Evolutionary conservation across 2,113 vertebrate species (phyloP).

Genomic region (Mirza zaza): DNA sequence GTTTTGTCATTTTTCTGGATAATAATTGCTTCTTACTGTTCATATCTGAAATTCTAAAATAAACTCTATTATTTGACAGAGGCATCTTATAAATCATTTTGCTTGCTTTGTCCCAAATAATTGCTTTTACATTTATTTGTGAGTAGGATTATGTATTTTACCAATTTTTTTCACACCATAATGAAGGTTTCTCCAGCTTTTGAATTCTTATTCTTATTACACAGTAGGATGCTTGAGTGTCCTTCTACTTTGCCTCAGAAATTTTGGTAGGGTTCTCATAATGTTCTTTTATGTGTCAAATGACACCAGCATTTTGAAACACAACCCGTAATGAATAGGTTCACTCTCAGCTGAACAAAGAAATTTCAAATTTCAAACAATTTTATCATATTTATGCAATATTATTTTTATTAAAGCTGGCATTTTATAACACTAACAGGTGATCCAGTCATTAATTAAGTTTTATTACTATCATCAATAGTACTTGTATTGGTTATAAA

Average conservation of each 20-base stretch:
- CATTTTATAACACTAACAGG: background rate
- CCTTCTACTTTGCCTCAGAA: slow-evolving; percentile 36
- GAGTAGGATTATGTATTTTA: background rate
- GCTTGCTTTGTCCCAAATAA: background rate
- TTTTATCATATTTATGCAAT: background rate
- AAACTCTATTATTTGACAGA: slow-evolving; percentile 31
- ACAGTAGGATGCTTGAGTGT: background rate
- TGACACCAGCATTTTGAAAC: background rate
- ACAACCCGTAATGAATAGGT: background rate
- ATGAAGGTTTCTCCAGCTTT: background rate
- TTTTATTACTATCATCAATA: background rate
- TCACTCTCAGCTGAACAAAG: background rate
- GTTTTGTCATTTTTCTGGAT: slow-evolving; percentile 43
- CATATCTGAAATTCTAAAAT: background rate
- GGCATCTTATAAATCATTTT: slow-evolving; percentile 20
- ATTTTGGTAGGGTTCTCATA: slow-evolving; percentile 19
- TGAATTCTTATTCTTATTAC: background rate
- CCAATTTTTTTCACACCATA: background rate
- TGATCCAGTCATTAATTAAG: background rate
- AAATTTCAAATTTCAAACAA: slow-evolving; percentile 33
- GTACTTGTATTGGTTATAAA: background rate
- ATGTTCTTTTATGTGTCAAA: background rate
- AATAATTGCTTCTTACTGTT: slow-evolving; percentile 48
- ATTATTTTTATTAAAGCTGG: background rate
- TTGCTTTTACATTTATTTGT: slow-evolving; percentile 17